phyloP scores from a whole-genome alignment of 2,888 invertebrate species.

The Agonopterix subpropinquella region DNA sequence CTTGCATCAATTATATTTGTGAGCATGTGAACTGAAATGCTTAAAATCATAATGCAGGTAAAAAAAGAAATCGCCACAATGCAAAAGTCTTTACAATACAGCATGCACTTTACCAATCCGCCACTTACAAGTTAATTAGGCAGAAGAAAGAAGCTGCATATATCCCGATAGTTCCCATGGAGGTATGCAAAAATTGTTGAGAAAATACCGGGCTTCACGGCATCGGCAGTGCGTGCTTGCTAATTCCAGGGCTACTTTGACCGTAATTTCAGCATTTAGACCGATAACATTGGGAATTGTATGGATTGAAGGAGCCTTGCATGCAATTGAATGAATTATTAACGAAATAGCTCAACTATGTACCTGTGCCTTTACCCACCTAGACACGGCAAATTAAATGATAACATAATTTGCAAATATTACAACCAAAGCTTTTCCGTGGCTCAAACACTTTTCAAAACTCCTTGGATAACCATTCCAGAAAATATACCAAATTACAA shows the following conservation, averaged over 20 bases:
- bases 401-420: too few species aligned
- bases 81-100: constrained; percentile 15
- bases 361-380: too few species aligned
- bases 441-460: too few species aligned
- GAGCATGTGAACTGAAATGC: too few species aligned
- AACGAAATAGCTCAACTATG: too few species aligned
- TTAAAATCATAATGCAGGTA: too few species aligned
- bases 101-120: constrained; percentile 31
- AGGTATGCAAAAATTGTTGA: constrained; percentile 73
- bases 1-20: too few species aligned
- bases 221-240: constrained; percentile 53
- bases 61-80: not conserved
- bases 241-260: constrained; percentile 39
- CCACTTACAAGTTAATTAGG: constrained; percentile 54
- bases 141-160: constrained; percentile 32
- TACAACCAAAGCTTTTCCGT: too few species aligned
- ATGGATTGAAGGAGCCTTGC: constrained; percentile 16
- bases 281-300: constrained; percentile 41
- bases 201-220: constrained; percentile 41
- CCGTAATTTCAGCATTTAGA: constrained; percentile 63
- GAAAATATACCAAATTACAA: too few species aligned
- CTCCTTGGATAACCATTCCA: too few species aligned
- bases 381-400: too few species aligned
- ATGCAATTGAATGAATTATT: too few species aligned
- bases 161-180: constrained; percentile 56